Base-by-base conservation (phyloP, 1,140 invertebrate species). In the Trichomalopsis sarcophagae region DNA sequence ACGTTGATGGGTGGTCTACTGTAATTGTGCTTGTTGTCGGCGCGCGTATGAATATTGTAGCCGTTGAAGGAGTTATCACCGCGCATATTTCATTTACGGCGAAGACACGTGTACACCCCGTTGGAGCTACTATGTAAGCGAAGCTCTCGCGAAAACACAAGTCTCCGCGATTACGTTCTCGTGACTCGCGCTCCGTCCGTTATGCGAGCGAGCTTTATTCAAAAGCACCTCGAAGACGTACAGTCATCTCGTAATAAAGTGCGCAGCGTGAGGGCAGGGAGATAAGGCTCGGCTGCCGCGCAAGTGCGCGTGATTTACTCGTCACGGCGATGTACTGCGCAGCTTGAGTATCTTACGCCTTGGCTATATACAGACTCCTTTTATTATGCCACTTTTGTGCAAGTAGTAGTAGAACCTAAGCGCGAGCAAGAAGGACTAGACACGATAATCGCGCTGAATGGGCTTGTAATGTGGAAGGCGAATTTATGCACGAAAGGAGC, bases 211-310 rank as follows among this genome's bases (percentile, higher is more conserved):
- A 17, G 50, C 55, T 62, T 62, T 62, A 62, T 77, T 77, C 21
- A 77, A 77, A 77, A 50, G n/a, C 23, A n/a, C 40, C 44, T 47
- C 10, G 23, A 30, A 50, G 44, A 50, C 33, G 23, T 62, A 17
- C 11, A 78, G 76, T 78, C 7, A 78, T 33, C 55, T 30, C 23
- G 55, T 78, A 62, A 62, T 7, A 44, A 78, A 78, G 23, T 78
- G 33, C 76, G 50, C 27, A 78, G 50, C 47, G 14, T 14, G 21
- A 55, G 76, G 13, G 27, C 14, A 77, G 11, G 13, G 14, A 78
- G 30, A 62, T 62, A 62, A 62, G 55, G 21, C 55, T n/a, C 21
- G 9, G 9, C 27, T 44, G 9, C 40, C 5, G 13, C 2, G 5
- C 55, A 62, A 21, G 55, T n/a, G 55, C 17, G 21, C 55, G 21